Evolutionary conservation across 2,888 invertebrate genomes (phyloP).

Genomic region (Cylloceria caligata): DNA sequence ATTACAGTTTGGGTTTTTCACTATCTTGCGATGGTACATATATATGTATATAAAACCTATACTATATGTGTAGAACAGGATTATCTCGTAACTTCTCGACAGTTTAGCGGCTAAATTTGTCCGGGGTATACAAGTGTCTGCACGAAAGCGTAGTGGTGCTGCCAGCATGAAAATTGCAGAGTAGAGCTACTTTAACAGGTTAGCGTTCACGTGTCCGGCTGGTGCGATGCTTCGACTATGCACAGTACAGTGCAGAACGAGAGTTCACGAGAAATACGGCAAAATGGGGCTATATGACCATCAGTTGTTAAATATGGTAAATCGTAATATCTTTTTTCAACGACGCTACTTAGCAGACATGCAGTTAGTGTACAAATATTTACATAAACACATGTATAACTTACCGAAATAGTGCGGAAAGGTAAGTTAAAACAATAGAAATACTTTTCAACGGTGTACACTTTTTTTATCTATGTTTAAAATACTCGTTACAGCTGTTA

Average conservation of each 20-base stretch:
- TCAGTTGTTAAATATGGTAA: too few species aligned
- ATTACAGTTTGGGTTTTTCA: background rate
- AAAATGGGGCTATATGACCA: background rate
- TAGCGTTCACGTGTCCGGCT: slow-evolving; percentile 41
- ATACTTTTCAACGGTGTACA: too few species aligned
- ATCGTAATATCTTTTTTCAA: too few species aligned
- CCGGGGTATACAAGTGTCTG: background rate
- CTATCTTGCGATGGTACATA: background rate
- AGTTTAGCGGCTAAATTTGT: slow-evolving; percentile 28
- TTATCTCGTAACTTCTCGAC: slow-evolving; percentile 50
- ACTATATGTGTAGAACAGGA: background rate
- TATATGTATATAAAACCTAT: too few species aligned
- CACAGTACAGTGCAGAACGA: background rate
- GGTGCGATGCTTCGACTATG: slow-evolving; percentile 9
- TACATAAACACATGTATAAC: too few species aligned
- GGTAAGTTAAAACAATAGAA: too few species aligned
- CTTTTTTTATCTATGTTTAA: too few species aligned
- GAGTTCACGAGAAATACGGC: background rate
- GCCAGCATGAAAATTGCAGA: slow-evolving; percentile 36
- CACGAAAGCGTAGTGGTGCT: slow-evolving; percentile 9
- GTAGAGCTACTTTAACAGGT: slow-evolving; percentile 52
- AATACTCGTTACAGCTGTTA: too few species aligned
- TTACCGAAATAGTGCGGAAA: too few species aligned
- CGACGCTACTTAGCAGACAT: too few species aligned
- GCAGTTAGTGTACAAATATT: too few species aligned